Evolutionary conservation across 1,140 invertebrate genomes (phyloP).

Genomic region (Olivierus martensii): DNA sequence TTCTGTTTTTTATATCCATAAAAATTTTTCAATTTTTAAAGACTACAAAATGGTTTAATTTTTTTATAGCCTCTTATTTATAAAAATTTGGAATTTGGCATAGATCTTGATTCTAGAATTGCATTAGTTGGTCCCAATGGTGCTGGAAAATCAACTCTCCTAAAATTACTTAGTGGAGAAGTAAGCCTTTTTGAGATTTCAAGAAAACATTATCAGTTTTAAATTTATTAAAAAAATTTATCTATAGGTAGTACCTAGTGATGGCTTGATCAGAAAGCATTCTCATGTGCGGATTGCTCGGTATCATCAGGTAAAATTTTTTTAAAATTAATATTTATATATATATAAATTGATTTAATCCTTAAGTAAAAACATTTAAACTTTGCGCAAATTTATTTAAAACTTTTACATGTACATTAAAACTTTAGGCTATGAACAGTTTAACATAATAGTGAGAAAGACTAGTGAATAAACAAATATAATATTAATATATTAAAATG

Average conservation of each 20-base stretch:
- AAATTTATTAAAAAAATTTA: no score
- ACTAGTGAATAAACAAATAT: no score
- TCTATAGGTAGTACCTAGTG: conserved; percentile 69
- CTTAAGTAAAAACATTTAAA: no score
- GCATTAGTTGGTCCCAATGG: conserved; percentile 98
- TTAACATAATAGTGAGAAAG: no score
- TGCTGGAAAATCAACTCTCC: conserved; percentile 92
- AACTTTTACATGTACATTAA: no score
- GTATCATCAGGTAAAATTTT: conserved; percentile 70
- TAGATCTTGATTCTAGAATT: conserved; percentile 92
- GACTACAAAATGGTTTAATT: neutral
- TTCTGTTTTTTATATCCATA: neutral
- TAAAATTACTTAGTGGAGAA: conserved; percentile 91
- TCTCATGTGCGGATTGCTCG: conserved; percentile 92
- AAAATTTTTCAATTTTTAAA: neutral
- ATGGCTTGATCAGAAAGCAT: conserved; percentile 95
- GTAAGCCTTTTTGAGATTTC: conserved; percentile 37
- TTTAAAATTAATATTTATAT: no score
- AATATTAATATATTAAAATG: no score
- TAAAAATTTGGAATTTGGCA: conserved; percentile 95
- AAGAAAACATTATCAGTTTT: neutral
- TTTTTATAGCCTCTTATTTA: conserved; percentile 70
- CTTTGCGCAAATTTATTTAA: no score
- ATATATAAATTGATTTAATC: no score
- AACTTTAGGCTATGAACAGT: no score